Evolutionary conservation across 2,113 vertebrate genomes (phyloP), one percentile per base, ranked within the genome.

Genomic region (Vidua macroura): DNA sequence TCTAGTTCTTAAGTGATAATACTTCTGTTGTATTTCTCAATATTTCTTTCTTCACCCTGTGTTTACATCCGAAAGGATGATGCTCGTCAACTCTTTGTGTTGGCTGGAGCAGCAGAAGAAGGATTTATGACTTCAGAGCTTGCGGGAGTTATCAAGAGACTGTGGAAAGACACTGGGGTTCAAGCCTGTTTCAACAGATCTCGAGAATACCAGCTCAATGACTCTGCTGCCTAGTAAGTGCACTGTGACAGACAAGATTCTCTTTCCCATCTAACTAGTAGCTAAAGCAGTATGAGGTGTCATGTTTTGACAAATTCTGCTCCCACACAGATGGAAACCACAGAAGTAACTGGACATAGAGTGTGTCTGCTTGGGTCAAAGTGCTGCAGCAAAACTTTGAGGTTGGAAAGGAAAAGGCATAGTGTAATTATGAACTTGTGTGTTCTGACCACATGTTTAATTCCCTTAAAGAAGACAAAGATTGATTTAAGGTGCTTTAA

Each of bases 191-290:
- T 99, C 98, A 98, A 98, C 95, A 98, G 99, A 96, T 99, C 99
- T 64, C 98, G 99, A 64, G 99, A 99, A 83, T 99, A 99, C 96
- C 99, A 99, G 96, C 99, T 99, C 85, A 99, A 99, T 96, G 99
- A 99, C 96, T 99, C 99, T 27, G 99, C 99, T 37, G 99, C 99
- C 66, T 99, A 99, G 99, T 99, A 97, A 99, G 99, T 98, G 90
- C 55, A 66, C 4, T 20, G 76, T 52, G 83, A 82, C 70, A 82
- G 59, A 28, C 17, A 84, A 16, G 33, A 15, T 22, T 60, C 27
- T 64, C 24, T 37, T 39, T 64, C 19, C 78, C 46, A 43, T 86
- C 4, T 77, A 22, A n/a, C 3, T 35, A 44, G 30, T 30, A 46
- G 31, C 31, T 95, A 56, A 84, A 83, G 35, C 12, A 81, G n/a